Evolutionary conservation across 2,888 invertebrate genomes (phyloP), one percentile per base, ranked within the genome.

Genomic region (Digitonthophagus gazella): DNA sequence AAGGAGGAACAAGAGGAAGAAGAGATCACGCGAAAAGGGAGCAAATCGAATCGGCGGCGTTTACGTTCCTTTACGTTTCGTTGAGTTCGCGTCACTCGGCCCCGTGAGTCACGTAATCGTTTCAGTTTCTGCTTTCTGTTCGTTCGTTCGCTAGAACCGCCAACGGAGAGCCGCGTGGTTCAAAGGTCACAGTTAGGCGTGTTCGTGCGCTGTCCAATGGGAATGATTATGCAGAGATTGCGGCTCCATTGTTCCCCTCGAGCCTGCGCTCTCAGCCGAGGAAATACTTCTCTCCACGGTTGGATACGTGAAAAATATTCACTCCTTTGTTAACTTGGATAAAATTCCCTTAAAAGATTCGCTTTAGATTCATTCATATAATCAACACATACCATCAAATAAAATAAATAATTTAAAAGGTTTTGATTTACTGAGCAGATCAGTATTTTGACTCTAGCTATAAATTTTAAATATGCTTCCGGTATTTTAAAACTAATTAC

Each of bases 161-260:
- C 19, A 61, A 18, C 28, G 28, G 28, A 44, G 28, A 44, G 28
- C 54, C 58, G 65, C 19, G 70, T 64, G 65, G 72, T 67, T 71
- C 71, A 72, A 72, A 72, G 72, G 72, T 72, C 72, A 72, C 28
- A 56, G 64, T 64, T 64, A 72, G 72, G 72, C 72, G 72, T 44
- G 71, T 61, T 65, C 67, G 20, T 16, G 66, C 55, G 57, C 58
- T 64, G 64, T 66, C 69, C 69, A 69, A 69, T 69, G 57, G 64
- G 64, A 65, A 19, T 54, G 65, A 68, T 68, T 58, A 65, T 68
- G 28, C 28, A 44, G 28, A 44, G 28, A 44, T 44, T 44, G 28
- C 28, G 28, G 28, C 28, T 11, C 28, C 28, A 44, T 44, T 44
- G 28, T 44, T 44, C 28, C 28, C 28, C 28, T 8, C 28, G 28